Percentiles rank a stretch among this genome's conserved stretches.
Conservation (phyloP, 2,888 invertebrate species). For the Craniophora ligustri region DNA sequence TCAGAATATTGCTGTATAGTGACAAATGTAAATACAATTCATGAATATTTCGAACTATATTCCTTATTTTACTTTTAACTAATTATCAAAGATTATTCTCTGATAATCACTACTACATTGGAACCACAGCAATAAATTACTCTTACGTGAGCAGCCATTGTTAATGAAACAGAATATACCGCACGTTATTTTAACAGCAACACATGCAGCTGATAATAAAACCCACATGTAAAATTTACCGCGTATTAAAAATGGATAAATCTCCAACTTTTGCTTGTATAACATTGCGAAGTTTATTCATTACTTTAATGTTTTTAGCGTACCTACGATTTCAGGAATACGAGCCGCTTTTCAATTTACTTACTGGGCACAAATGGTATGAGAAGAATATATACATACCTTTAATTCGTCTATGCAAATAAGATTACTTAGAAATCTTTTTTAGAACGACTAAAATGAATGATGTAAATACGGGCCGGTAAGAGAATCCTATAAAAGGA, state of each 20-base stretch:
- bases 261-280: constrained; percentile 6
- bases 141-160: neutral
- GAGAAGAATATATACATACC: neutral
- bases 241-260: constrained; percentile 32
- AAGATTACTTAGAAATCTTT: constrained; percentile 18
- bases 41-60: too few relatives aligned
- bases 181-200: neutral
- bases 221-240: neutral
- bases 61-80: too few relatives aligned
- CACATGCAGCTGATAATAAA: constrained; percentile 8
- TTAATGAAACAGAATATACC: neutral
- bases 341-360: constrained; percentile 33
- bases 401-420: constrained; percentile 7
- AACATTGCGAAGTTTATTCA: constrained; percentile 24
- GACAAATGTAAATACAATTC: too few relatives aligned
- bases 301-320: constrained; percentile 39
- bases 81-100: neutral
- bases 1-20: too few relatives aligned
- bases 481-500: constrained; percentile 22
- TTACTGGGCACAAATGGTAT: constrained; percentile 24
- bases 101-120: neutral
- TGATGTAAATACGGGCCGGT: neutral
- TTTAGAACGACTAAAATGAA: constrained; percentile 21
- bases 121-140: neutral
- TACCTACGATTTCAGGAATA: constrained; percentile 18